Conservation (phyloP, 2,888 invertebrate genomes). For the Cerceris ruficornis region DNA sequence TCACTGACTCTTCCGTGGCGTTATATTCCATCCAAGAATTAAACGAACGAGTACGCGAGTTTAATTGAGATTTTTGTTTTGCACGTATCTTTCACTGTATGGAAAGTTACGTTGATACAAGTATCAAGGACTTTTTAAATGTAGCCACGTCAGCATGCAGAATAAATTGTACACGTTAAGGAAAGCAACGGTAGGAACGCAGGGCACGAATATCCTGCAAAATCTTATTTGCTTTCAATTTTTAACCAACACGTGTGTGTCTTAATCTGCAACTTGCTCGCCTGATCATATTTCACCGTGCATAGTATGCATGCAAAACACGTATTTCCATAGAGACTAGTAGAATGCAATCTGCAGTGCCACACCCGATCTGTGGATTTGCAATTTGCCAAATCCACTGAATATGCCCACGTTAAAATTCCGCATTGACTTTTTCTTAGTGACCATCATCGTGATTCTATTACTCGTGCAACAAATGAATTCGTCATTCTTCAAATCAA, state of each 20-base stretch:
- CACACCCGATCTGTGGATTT: slow-evolving; percentile 26
- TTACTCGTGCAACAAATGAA: too few relatives aligned
- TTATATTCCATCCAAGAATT: too few relatives aligned
- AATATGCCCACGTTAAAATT: background rate
- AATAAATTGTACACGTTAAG: background rate
- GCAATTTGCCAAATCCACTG: slow-evolving; percentile 30
- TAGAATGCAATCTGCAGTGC: slow-evolving; percentile 39
- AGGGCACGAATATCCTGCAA: background rate
- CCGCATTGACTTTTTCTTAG: too few relatives aligned
- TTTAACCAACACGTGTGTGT: slow-evolving; percentile 18
- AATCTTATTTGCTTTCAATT: slow-evolving; percentile 28
- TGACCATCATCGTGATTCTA: too few relatives aligned
- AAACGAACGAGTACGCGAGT: too few relatives aligned
- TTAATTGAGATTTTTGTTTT: too few relatives aligned
- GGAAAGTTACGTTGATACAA: too few relatives aligned
- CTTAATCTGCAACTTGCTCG: slow-evolving; percentile 33
- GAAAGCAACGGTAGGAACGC: background rate
- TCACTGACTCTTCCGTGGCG: too few relatives aligned
- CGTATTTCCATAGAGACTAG: slow-evolving; percentile 50
- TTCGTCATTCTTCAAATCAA: too few relatives aligned
- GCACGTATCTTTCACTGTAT: too few relatives aligned
- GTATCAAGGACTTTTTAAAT: too few relatives aligned
- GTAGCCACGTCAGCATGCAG: background rate
- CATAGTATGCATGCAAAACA: slow-evolving; percentile 44
- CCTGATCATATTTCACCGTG: slow-evolving; percentile 41